Evolutionary conservation across 2,888 invertebrate genomes (phyloP).

Genomic region (Sinotaia quadrata): DNA sequence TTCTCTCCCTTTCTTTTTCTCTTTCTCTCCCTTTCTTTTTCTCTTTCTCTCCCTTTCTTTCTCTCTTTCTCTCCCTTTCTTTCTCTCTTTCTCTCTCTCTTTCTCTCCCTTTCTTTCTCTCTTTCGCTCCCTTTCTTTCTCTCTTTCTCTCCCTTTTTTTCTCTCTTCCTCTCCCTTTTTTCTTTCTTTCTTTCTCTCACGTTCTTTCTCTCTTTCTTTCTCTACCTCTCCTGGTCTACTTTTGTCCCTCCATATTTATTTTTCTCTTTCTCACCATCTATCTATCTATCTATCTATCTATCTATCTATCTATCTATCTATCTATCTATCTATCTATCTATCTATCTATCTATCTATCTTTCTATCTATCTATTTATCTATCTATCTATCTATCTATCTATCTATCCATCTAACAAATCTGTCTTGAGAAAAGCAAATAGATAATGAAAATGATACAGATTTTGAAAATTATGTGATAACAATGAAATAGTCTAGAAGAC

Average conservation of each 20-base stretch:
- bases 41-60: neutral
- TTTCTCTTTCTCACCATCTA: neutral
- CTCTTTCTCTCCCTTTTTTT: neutral
- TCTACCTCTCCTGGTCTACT: neutral
- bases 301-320: neutral
- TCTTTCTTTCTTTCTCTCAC: neutral
- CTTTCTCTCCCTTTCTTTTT: neutral
- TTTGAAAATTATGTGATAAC: no score
- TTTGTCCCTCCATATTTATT: neutral
- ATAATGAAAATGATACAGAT: no score
- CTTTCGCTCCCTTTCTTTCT: conserved; percentile 9
- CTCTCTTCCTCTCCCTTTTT: neutral
- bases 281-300: conserved; percentile 1
- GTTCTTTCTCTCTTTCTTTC: neutral
- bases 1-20: neutral
- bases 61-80: neutral
- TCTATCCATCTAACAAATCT: no score
- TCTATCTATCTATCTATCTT: no score
- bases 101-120: conserved; percentile 12
- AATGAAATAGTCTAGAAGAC: no score
- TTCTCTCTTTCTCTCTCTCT: neutral
- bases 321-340: neutral
- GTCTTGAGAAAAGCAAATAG: neutral
- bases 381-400: no score
- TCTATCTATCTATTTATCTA: no score